A percentile compares a stretch with the other conserved stretches of the same genome.
Conservation (phyloP, 2,113 vertebrate species). For the Nymphicus hollandicus region DNA sequence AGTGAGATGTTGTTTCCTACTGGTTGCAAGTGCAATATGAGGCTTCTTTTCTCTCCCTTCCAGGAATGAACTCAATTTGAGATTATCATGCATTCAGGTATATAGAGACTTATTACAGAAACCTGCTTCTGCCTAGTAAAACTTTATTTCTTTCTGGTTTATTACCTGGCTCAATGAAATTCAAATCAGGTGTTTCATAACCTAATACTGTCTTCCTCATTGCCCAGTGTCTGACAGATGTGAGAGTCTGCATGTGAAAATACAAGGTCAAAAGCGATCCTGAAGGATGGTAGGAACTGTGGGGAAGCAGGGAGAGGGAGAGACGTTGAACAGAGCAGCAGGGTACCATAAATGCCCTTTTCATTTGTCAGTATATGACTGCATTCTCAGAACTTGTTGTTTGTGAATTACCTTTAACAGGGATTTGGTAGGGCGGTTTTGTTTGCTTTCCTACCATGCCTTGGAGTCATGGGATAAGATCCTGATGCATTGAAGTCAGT, state of each 20-base stretch:
- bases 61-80: background rate
- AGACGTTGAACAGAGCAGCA: background rate
- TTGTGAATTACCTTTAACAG: background rate
- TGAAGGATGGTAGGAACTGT: background rate
- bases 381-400: background rate
- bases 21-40: background rate
- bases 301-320: background rate
- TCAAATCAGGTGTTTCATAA: constrained; percentile 52
- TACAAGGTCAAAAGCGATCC: background rate
- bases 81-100: background rate
- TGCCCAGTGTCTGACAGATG: constrained; percentile 1
- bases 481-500: background rate
- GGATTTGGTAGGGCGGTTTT: background rate
- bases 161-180: constrained; percentile 26
- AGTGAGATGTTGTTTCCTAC: background rate
- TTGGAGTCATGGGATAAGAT: background rate
- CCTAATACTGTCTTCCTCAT: background rate
- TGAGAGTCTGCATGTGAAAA: background rate
- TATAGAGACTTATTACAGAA: background rate
- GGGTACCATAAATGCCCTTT: background rate
- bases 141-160: constrained; percentile 6
- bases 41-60: background rate
- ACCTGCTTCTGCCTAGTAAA: constrained; percentile 1
- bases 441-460: background rate
- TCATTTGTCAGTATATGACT: background rate